These are phyloP conservation scores for Myrmecophaga tridactyla DNA, from an alignment of 2,113 vertebrate genomes.

Conservation along the genomic window DNA sequence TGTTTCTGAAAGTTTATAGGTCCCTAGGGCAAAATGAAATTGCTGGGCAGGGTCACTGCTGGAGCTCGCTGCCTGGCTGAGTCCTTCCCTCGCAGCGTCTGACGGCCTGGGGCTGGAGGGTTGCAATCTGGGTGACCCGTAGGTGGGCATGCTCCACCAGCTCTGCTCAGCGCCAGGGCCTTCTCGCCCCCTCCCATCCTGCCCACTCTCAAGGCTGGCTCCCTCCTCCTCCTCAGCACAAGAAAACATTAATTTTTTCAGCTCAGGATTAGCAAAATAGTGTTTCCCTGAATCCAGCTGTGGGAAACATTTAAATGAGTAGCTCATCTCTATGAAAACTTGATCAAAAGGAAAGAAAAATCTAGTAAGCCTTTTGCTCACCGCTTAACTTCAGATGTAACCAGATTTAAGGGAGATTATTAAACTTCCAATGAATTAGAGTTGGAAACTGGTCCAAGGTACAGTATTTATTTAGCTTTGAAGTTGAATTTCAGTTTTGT, in stretches of 20 bases:
- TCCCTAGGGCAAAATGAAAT: constrained; percentile 5
- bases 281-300: background rate
- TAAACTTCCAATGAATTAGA: background rate
- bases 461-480: background rate
- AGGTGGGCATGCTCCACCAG: background rate
- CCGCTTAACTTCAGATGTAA: background rate
- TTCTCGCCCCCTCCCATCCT: background rate
- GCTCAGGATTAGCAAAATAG: background rate
- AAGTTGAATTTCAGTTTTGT: background rate
- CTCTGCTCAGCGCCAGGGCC: background rate
- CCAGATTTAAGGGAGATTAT: background rate
- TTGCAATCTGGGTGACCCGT: background rate
- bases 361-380: background rate
- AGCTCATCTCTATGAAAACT: constrained; percentile 30
- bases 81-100: background rate
- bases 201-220: background rate
- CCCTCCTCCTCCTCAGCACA: background rate
- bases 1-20: background rate
- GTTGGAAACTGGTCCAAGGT: background rate
- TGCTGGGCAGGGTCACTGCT: background rate
- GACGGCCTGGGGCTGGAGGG: background rate
- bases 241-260: background rate
- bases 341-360: background rate
- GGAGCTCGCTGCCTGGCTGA: no score
- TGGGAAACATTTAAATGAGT: constrained; percentile 12